Percentiles rank a stretch among this genome's conserved stretches.
phyloP scores from a whole-genome alignment of 2,888 invertebrate genomes.

The Macaria liturata region DNA sequence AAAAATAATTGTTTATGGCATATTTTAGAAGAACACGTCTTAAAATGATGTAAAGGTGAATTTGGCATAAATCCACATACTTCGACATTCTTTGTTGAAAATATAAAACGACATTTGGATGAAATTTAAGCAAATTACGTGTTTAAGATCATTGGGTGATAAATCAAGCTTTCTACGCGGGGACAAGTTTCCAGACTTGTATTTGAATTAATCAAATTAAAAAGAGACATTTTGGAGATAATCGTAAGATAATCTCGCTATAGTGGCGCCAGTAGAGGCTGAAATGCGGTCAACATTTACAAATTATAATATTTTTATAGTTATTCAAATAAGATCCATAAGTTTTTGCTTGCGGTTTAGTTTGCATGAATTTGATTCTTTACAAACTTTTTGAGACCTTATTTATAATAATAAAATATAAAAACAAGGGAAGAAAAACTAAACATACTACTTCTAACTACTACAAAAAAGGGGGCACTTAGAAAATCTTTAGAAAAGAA shows the following conservation, averaged over 20 bases:
- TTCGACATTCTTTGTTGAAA: constrained; percentile 12
- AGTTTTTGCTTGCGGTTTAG: too few species aligned
- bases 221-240: constrained; percentile 23
- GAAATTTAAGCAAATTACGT: constrained; percentile 18
- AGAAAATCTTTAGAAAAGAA: too few species aligned
- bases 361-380: too few species aligned
- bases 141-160: constrained; percentile 16
- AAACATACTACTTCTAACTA: too few species aligned
- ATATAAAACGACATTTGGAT: constrained; percentile 18
- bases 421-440: too few species aligned
- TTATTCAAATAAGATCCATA: too few species aligned
- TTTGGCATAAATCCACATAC: constrained; percentile 23
- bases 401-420: too few species aligned
- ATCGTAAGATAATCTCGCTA: constrained; percentile 21
- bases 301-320: too few species aligned
- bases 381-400: too few species aligned
- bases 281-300: too few species aligned
- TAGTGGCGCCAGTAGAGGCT: constrained; percentile 20
- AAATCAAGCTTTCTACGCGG: constrained; percentile 33
- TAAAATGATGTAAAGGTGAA: constrained; percentile 28
- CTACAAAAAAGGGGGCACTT: too few species aligned
- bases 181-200: constrained; percentile 30
- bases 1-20: constrained; percentile 11
- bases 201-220: constrained; percentile 35
- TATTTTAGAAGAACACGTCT: constrained; percentile 35